Evolutionary conservation across 2,888 invertebrate genomes (phyloP), one percentile per base, ranked within the genome.

Genomic region (Erebia epiphron): DNA sequence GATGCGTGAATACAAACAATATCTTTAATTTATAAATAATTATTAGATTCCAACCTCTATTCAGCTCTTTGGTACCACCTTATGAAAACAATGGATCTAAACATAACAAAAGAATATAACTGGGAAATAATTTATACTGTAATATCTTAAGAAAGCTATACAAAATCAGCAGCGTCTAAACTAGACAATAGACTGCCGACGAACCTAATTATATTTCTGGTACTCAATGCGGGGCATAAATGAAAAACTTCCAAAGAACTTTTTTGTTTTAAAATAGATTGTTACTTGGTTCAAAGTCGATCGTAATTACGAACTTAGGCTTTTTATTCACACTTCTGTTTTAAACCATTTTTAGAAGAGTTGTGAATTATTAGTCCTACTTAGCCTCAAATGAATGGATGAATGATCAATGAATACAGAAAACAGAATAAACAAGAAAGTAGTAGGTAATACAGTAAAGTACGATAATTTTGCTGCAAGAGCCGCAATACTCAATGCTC

Each of bases 261-360:
- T 26, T 35, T 63, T 63, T 63, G 63, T 63, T 13, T 52, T n/a
- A 26, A 5, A 35, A 35, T n/a, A 50, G n/a, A 52, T 63, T 63
- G 26, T 10, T 26, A 3, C 4, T 35, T 11, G n/a, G 10, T 21
- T 35, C 13, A 61, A 61, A 43, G 43, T 50, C 16, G 11, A 46
- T 14, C 26, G n/a, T 64, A 52, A 52, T 52, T 35, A 64, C 52
- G 16, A 41, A 9, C 58, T 35, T 21, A 21, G 35, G 52, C 41
- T 35, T 64, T 52, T 41, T 11, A 52, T 52, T 64, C 13, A 64
- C 35, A 26, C 43, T 60, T 41, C 16, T 16, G 58, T 60, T 60
- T 9, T 41, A 43, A 60, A 11, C 60, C 41, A 46, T 11, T 14
- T 7, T 18, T 43, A 4, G 43, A 11, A 61, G 16, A 41, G 16